A percentile compares a stretch with the other conserved stretches of the same genome.
phyloP scores from a whole-genome alignment of 2,113 vertebrate species.

The Eubucco bourcierii region DNA sequence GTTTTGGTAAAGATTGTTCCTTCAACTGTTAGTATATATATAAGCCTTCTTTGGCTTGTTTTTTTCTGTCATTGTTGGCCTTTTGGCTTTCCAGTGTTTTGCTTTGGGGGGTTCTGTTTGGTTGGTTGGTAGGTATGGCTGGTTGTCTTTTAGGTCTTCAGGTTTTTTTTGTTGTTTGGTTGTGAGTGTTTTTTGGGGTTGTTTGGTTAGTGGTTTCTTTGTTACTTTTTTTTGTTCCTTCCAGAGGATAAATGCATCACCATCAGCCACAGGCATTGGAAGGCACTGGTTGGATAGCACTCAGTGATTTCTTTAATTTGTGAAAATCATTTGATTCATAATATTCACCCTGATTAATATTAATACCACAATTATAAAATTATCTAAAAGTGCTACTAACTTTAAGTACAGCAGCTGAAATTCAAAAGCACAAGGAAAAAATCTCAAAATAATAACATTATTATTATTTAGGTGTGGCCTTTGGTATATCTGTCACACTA shows the following conservation, averaged over 20 bases:
- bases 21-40: neutral
- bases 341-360: neutral
- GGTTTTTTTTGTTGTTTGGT: too few species aligned
- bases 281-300: neutral
- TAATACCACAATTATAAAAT: neutral
- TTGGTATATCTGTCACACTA: neutral
- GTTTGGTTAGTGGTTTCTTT: too few species aligned
- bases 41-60: too few species aligned
- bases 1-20: neutral
- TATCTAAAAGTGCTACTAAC: neutral
- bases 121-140: too few species aligned
- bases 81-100: too few species aligned
- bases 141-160: too few species aligned
- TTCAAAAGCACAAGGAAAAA: neutral
- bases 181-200: too few species aligned
- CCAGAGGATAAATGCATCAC: neutral
- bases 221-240: neutral
- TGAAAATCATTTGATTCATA: neutral
- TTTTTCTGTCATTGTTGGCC: too few species aligned
- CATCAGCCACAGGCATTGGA: neutral
- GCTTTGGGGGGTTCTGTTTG: too few species aligned
- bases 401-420: neutral
- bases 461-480: neutral
- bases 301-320: neutral
- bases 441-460: neutral